A percentile compares a stretch with the other conserved stretches of the same genome.
Conservation (phyloP, 2,888 invertebrate species). For the Aromia moschata region DNA sequence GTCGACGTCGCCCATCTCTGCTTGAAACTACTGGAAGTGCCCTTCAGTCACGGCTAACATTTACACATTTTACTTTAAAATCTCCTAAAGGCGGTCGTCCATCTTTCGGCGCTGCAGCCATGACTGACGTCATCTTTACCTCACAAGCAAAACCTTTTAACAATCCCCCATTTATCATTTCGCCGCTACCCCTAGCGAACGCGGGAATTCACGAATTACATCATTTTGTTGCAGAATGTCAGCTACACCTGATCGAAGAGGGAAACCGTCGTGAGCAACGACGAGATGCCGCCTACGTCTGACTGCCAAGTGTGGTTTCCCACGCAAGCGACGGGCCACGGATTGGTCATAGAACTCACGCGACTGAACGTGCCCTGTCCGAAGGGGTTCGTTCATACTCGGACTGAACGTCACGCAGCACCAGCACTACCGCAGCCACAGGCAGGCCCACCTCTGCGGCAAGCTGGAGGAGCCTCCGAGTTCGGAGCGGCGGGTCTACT, state of each 20-base stretch:
- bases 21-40: too few species aligned
- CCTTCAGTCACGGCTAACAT: too few species aligned
- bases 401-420: slow-evolving; percentile 53
- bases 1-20: too few species aligned
- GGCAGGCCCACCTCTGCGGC: slow-evolving; percentile 59
- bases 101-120: neutral
- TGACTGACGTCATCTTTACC: too few species aligned
- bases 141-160: too few species aligned
- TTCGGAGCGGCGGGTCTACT: slow-evolving; percentile 70
- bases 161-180: neutral
- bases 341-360: slow-evolving; percentile 72
- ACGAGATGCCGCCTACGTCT: slow-evolving; percentile 63
- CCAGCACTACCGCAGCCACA: slow-evolving; percentile 54
- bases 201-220: neutral
- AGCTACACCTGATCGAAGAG: slow-evolving; percentile 65
- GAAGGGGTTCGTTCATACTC: slow-evolving; percentile 65
- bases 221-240: slow-evolving; percentile 66
- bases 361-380: slow-evolving; percentile 77
- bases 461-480: slow-evolving; percentile 74
- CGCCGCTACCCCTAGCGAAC: neutral
- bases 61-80: too few species aligned
- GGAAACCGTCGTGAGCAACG: slow-evolving; percentile 65
- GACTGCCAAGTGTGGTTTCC: slow-evolving; percentile 70
- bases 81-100: too few species aligned
- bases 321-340: slow-evolving; percentile 59